Evolutionary conservation across 2,888 invertebrate species (phyloP).

Genomic region (Cyclophora albipunctata): DNA sequence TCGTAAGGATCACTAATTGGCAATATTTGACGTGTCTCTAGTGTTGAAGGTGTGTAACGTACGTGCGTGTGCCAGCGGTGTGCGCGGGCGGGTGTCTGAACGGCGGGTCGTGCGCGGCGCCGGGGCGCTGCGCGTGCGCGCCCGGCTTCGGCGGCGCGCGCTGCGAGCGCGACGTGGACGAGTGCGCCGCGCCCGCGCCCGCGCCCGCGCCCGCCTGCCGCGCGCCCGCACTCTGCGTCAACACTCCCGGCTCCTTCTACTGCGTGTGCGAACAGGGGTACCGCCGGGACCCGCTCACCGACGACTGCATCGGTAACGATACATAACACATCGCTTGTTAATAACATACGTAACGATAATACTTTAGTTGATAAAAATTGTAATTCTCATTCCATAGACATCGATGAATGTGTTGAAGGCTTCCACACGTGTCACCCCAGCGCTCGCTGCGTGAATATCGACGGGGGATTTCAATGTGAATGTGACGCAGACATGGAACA

Average conservation of each 20-base stretch:
- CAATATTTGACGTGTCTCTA: too few species aligned
- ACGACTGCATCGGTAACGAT: slow-evolving; percentile 77
- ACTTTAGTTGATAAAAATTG: too few species aligned
- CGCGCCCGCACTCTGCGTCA: slow-evolving; percentile 85
- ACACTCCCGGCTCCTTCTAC: slow-evolving; percentile 93
- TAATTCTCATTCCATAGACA: too few species aligned
- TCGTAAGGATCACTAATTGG: slow-evolving; percentile 76
- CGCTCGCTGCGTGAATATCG: slow-evolving; percentile 85
- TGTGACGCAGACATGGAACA: slow-evolving; percentile 73
- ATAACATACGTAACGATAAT: too few species aligned
- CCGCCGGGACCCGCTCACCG: slow-evolving; percentile 70
- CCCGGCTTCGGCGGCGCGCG: slow-evolving; percentile 87
- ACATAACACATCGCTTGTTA: too few species aligned
- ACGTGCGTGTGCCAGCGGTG: slow-evolving; percentile 73
- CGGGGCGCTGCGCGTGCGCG: slow-evolving; percentile 86
- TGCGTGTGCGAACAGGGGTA: slow-evolving; percentile 90
- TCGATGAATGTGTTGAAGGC: slow-evolving; percentile 85
- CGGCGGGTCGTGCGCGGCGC: slow-evolving; percentile 86
- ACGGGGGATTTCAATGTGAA: slow-evolving; percentile 86
- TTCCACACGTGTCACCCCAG: slow-evolving; percentile 86
- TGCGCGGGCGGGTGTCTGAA: slow-evolving; percentile 88
- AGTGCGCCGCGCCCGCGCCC: slow-evolving; percentile 79
- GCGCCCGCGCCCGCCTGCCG: slow-evolving; percentile 81
- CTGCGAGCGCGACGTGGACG: slow-evolving; percentile 91
- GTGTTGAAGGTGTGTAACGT: background rate